Evolutionary conservation across 2,888 invertebrate species (phyloP).

Genomic region (Acleris sparsana): DNA sequence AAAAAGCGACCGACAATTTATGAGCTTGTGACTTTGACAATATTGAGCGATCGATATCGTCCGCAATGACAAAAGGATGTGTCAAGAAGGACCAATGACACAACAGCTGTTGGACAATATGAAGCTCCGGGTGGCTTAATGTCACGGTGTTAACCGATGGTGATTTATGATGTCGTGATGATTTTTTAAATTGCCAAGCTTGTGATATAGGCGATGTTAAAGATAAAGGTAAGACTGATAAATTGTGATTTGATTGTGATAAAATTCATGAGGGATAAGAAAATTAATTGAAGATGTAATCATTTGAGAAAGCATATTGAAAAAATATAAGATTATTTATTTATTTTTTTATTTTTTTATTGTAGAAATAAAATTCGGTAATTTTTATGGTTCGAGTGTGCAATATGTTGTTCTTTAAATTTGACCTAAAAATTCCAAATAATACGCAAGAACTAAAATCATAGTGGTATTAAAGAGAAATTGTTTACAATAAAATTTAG

Average conservation of each 20-base stretch:
- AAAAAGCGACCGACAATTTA: constrained; percentile 74
- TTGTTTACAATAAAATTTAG: too few species aligned
- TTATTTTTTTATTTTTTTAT: too few species aligned
- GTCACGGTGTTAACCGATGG: not conserved
- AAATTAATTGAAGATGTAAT: not conserved
- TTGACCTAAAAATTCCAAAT: too few species aligned
- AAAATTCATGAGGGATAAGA: not conserved
- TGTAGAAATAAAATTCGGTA: too few species aligned
- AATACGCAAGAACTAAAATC: too few species aligned
- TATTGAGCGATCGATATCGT: constrained; percentile 81
- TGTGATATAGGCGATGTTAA: constrained; percentile 1
- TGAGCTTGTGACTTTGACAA: constrained; percentile 68
- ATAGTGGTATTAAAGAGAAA: too few species aligned
- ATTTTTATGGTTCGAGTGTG: too few species aligned
- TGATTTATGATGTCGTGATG: constrained; percentile 27
- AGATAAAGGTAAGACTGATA: not conserved
- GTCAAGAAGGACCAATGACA: constrained; percentile 79
- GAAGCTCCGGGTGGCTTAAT: constrained; percentile 47
- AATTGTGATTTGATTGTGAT: not conserved
- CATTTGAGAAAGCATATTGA: not conserved
- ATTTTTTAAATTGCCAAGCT: too few species aligned
- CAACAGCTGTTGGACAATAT: constrained; percentile 75
- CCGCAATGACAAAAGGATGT: constrained; percentile 68
- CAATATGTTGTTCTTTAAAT: too few species aligned
- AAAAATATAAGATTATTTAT: not conserved